Base-by-base conservation (phyloP, 1,140 invertebrate species). In the Leguminivora glycinivorella region DNA sequence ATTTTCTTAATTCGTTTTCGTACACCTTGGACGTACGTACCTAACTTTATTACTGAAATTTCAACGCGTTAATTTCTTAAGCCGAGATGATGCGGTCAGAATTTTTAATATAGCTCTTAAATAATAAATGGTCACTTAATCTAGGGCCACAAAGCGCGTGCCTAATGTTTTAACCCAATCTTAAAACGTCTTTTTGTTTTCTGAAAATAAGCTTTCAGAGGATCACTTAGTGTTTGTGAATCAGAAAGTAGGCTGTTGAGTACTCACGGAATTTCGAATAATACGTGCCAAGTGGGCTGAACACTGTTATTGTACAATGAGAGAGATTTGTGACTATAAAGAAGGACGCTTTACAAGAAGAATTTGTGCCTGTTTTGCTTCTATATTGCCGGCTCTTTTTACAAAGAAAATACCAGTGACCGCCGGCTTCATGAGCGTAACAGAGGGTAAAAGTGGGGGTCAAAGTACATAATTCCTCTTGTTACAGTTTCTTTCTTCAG, bases 121-220 rank as follows among this genome's bases (percentile, higher is more conserved):
- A 63, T 63, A 63, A 63, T 34, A 63, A 63, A 63, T 63, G 58
- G 29, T 63, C 26, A 34, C 58, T 34, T 63, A 63, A 63, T 63
- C 29, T 63, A 29, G 26, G 58, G 58, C 5, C 26, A 29, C 26
- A 29, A 17, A 63, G n/a, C 29, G 58, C 4, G n/a, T 12, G 14
- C 34, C 34, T 63, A 63, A 63, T 63, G 5, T 63, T 29, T 17
- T 63, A 29, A 63, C 7, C 19, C 26, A 63, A 31, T 63, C 29
- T 63, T 22, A 31, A 63, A 31, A 63, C 10, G 17, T 12, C 3
- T 29, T 26, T 29, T 29, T 14, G 29, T 52, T 52, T 52, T 22
- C 12, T 43, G 40, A 43, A 43, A 43, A n/a, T 43, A n/a, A 9
- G 47, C 47, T 52, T 52, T 52, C 47, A 52, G n/a, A 52, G 47